Evolutionary conservation across 2,113 vertebrate species (phyloP), one percentile per base, ranked within the genome.

Genomic region (Malaclemys terrapin): DNA sequence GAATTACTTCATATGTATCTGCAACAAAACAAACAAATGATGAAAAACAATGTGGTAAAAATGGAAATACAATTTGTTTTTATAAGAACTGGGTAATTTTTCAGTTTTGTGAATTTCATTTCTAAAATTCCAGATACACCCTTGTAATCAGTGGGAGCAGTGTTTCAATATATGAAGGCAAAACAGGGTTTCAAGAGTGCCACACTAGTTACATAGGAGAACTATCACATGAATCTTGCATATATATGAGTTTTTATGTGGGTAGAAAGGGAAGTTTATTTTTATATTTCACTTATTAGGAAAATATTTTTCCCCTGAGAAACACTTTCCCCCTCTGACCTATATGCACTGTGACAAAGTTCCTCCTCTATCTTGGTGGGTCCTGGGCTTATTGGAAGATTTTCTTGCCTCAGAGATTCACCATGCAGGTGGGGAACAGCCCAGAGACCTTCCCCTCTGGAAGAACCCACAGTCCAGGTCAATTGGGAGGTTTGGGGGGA

Each of bases 301-400:
- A 47, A 78, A 47, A 47, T 47, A 2, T 9, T 25, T 95, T 85
- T 94, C 90, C 89, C 87, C 78, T 10, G n/a, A 22, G 88, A 81
- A 80, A 94, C 92, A 89, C 82, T 94, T 89, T 91, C 80, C 87
- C 83, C 81, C 47, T 47, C 90, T 8, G 79, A 89, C 96, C 92
- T 90, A 93, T 81, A 95, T 79, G 80, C 90, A 45, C 45, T 45
- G 45, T 45, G 45, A 45, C 45, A 45, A 45, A 45, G 45, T 45
- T 45, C 45, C 45, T 45, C 45, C 45, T 45, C 45, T 45, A 45
- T 45, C 45, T 45, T 45, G 45, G 45, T 45, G 45, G 45, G 45
- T 45, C 45, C 45, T 45, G 45, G 5, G 6, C 45, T 45, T 45
- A 45, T 45, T 45, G 45, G 45, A 2, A 6, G 45, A 45, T 45